These are phyloP conservation scores for Drosophila anomelani DNA, from an alignment of 2,888 invertebrate species.

Conservation along the genomic window DNA sequence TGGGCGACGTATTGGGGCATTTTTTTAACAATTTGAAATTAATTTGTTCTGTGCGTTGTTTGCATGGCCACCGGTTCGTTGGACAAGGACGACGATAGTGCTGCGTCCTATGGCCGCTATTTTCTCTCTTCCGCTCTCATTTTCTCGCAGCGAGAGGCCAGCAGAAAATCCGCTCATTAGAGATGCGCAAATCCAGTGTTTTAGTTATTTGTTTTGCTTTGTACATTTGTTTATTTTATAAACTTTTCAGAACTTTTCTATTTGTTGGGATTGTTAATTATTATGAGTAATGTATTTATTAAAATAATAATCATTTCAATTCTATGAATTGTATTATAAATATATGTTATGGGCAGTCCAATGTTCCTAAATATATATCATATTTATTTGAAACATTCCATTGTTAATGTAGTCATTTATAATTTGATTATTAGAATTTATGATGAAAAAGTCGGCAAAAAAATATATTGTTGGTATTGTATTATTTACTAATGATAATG, in stretches of 20 bases:
- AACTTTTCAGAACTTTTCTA: no score
- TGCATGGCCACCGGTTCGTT: slow-evolving; percentile 26
- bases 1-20: slow-evolving; percentile 2
- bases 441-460: background rate
- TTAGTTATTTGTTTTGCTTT: background rate
- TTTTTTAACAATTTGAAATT: slow-evolving; percentile 40
- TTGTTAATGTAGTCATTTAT: background rate
- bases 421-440: no score
- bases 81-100: slow-evolving; percentile 55
- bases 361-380: background rate
- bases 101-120: slow-evolving; percentile 32
- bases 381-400: background rate
- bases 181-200: slow-evolving; percentile 10
- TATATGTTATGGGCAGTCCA: background rate
- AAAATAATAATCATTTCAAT: background rate
- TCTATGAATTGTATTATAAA: no score
- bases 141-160: slow-evolving; percentile 17
- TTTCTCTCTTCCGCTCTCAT: slow-evolving; percentile 22
- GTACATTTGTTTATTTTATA: background rate
- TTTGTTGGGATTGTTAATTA: background rate
- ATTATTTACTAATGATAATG: background rate
- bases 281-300: background rate
- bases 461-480: background rate
- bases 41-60: slow-evolving; percentile 49
- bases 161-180: slow-evolving; percentile 21